phyloP scores from a whole-genome alignment of 1,140 invertebrate genomes.

The Drosophila varians region DNA sequence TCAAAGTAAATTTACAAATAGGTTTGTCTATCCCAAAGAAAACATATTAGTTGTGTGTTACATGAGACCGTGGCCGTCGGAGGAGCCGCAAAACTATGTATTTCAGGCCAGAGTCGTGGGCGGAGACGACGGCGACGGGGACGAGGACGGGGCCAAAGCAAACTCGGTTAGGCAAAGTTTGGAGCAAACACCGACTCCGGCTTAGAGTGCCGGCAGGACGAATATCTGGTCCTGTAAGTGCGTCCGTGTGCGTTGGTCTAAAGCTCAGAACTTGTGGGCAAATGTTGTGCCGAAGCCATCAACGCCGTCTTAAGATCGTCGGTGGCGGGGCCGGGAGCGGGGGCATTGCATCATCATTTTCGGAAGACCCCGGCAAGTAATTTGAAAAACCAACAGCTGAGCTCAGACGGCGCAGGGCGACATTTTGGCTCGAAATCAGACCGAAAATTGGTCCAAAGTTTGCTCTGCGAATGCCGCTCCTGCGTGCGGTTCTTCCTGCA shows the following conservation, averaged over 20 bases:
- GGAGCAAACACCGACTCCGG: slow-evolving; percentile 60
- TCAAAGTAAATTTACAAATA: slow-evolving; percentile 46
- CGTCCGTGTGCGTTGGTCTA: slow-evolving; percentile 2
- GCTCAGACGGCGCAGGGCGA: slow-evolving; percentile 54
- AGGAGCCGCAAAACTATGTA: slow-evolving; percentile 57
- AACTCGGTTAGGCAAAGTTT: slow-evolving; percentile 55
- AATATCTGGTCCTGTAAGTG: slow-evolving; percentile 4
- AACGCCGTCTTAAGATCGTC: slow-evolving; percentile 18
- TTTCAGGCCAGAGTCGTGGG: slow-evolving; percentile 15
- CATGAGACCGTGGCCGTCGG: slow-evolving; percentile 50
- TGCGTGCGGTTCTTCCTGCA: slow-evolving; percentile 4
- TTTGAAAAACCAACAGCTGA: slow-evolving; percentile 75
- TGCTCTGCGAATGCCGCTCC: slow-evolving; percentile 11
- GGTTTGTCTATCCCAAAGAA: slow-evolving; percentile 50
- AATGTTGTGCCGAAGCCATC: slow-evolving; percentile 62
- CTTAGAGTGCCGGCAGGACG: slow-evolving; percentile 36
- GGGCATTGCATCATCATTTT: slow-evolving; percentile 61
- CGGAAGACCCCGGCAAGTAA: slow-evolving; percentile 66
- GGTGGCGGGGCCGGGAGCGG: no score
- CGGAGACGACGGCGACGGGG: no score
- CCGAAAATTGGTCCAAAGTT: slow-evolving; percentile 59
- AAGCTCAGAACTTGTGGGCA: slow-evolving; percentile 13
- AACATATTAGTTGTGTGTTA: slow-evolving; percentile 74
- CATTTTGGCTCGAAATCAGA: slow-evolving; percentile 54
- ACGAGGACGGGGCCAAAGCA: slow-evolving; percentile 37